phyloP scores from a whole-genome alignment of 1,140 invertebrate species.

The Anastatus disparis region DNA sequence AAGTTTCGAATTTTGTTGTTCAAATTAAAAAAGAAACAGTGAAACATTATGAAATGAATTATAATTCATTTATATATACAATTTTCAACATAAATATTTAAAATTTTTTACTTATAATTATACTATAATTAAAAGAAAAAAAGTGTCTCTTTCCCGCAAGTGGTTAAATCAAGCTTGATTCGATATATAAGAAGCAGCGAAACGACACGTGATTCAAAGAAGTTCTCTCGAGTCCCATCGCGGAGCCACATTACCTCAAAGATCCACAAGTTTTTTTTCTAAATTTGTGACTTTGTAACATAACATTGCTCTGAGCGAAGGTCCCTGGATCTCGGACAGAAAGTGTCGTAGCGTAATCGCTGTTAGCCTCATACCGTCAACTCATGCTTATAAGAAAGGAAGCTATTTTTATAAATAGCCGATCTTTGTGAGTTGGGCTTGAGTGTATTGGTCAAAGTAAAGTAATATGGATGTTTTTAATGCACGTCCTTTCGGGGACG shows the following conservation, averaged over 20 bases:
- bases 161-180: not conserved
- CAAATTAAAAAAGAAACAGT: no score
- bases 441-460: constrained; percentile 53
- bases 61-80: no score
- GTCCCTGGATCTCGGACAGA: constrained; percentile 54
- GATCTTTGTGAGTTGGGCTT: constrained; percentile 46
- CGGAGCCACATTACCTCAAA: constrained; percentile 37
- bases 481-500: not conserved
- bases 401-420: constrained; percentile 30
- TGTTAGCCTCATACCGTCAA: constrained; percentile 48
- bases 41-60: no score
- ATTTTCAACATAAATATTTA: no score
- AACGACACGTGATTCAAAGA: not conserved
- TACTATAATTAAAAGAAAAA: constrained; percentile 12
- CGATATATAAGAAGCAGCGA: constrained; percentile 26
- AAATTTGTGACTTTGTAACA: no score
- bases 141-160: constrained; percentile 29
- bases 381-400: constrained; percentile 41
- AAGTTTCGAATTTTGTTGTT: no score
- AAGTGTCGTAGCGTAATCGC: constrained; percentile 50
- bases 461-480: constrained; percentile 43
- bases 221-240: constrained; percentile 40
- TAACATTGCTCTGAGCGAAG: constrained; percentile 53
- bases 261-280: constrained; percentile 10
- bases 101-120: no score